Conservation (phyloP, 2,888 invertebrate species). For the Nemotelus nigrinus region DNA sequence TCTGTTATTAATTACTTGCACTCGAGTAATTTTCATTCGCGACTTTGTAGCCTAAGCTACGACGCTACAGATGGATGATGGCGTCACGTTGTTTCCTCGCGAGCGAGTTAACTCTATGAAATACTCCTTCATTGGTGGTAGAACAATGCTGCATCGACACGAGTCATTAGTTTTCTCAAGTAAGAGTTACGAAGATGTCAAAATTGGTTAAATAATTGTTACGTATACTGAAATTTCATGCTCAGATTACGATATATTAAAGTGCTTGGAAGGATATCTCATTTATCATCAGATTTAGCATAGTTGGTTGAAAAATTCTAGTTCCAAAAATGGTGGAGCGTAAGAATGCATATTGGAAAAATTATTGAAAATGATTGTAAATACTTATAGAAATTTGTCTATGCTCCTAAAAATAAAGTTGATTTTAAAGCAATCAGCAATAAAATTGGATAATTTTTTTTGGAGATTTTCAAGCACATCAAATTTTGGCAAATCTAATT, state of each 20-base stretch:
- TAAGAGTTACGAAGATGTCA: background rate
- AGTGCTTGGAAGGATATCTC: no score
- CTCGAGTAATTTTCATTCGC: conserved; percentile 44
- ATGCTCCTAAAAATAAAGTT: no score
- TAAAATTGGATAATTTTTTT: no score
- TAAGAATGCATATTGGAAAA: no score
- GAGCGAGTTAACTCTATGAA: background rate
- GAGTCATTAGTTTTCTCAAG: conserved; percentile 13
- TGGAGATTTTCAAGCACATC: no score
- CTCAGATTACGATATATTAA: background rate
- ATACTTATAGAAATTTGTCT: no score
- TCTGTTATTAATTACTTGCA: conserved; percentile 51
- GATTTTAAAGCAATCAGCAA: no score
- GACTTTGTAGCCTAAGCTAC: conserved; percentile 30
- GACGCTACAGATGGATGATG: background rate
- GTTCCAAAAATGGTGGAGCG: no score
- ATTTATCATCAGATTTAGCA: no score
- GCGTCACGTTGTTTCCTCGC: background rate
- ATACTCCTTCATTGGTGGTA: background rate
- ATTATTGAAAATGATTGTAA: no score
- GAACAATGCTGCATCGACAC: background rate
- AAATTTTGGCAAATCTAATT: no score
- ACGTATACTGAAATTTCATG: background rate
- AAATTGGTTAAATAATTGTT: conserved; percentile 2
- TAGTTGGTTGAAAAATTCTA: no score